Base-by-base conservation (phyloP, 2,888 invertebrate genomes). In the Trichogramma evanescens region DNA sequence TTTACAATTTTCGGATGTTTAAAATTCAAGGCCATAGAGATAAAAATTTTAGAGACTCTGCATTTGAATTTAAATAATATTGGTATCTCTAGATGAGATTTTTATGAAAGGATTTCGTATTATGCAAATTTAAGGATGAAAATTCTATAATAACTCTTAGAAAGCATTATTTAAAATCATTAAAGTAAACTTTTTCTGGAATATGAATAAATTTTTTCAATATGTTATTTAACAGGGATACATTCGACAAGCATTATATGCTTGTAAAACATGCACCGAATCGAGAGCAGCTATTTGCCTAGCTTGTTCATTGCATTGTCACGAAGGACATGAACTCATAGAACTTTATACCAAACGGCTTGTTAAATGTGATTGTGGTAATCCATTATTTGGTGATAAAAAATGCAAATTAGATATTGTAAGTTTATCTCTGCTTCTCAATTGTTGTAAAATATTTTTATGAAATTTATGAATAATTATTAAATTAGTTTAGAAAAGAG, bases 321-420 rank as follows among this genome's bases (percentile, higher is more conserved):
- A 99, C 74, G 95, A 95, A 72, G 92, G 91, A 56, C 99, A 99
- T 79, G 93, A 97, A 46, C 83, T 99, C 1, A 82, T 95, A 54
- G 98, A 99, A 76, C 81, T 99, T 13, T 99, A 98, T 75, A 99
- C 98, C 0, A 99, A 98, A 77, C 82, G 96, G 57, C 89, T 93
- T 78, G 97, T 97, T 73, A 85, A 93, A 51, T 99, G 98, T 79
- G 98, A 98, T 78, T 98, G 97, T 79, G 95, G 95, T 43, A 94
- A 91, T 75, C 82, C 82, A 1, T 89, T 88, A 70, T 91, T 92
- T 74, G 79, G 81, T n/a, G 81, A 80, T 0, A 80, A 83, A 60
- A 82, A 82, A 41, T 94, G 94, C 77, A 86, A 83, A 66, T 82
- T 92, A 59, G 84, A 82, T 61, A 79, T 83, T 43, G 85, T 85